A percentile compares a stretch with the other conserved stretches of the same genome.
phyloP scores from a whole-genome alignment of 2,888 invertebrate species.

The Drosophila neotestacea region DNA sequence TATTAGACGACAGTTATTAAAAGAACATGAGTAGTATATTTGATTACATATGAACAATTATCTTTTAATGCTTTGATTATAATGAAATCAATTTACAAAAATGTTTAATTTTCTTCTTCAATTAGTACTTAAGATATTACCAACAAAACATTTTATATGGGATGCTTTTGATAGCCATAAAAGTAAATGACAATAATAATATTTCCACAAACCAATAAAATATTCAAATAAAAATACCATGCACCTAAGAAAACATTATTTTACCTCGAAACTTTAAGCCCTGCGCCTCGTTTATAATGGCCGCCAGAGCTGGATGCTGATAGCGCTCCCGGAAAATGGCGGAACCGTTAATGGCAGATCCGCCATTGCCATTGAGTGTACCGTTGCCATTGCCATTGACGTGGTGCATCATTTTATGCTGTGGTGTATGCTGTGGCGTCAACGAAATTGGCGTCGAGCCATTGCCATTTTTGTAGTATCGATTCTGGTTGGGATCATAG shows the following conservation, averaged over 20 bases:
- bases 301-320: slow-evolving; percentile 84
- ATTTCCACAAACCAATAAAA: slow-evolving; percentile 14
- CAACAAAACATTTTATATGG: not conserved
- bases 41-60: too few relatives aligned
- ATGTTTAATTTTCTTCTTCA: not conserved
- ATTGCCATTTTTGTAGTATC: slow-evolving; percentile 82
- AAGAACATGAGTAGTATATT: too few relatives aligned
- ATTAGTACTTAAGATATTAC: not conserved
- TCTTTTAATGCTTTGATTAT: not conserved
- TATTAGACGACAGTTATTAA: too few relatives aligned
- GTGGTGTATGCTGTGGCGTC: slow-evolving; percentile 82
- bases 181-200: not conserved
- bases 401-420: slow-evolving; percentile 77
- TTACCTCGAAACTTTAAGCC: slow-evolving; percentile 85
- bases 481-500: slow-evolving; percentile 85
- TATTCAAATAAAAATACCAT: not conserved
- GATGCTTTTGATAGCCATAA: not conserved
- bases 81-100: not conserved
- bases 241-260: slow-evolving; percentile 5
- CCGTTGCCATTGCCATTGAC: slow-evolving; percentile 73
- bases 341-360: slow-evolving; percentile 74
- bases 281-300: slow-evolving; percentile 85
- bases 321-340: slow-evolving; percentile 84
- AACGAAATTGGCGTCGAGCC: slow-evolving; percentile 68
- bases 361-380: slow-evolving; percentile 68